Base-by-base conservation (phyloP, 2,113 vertebrate genomes). In the Buteo buteo region DNA sequence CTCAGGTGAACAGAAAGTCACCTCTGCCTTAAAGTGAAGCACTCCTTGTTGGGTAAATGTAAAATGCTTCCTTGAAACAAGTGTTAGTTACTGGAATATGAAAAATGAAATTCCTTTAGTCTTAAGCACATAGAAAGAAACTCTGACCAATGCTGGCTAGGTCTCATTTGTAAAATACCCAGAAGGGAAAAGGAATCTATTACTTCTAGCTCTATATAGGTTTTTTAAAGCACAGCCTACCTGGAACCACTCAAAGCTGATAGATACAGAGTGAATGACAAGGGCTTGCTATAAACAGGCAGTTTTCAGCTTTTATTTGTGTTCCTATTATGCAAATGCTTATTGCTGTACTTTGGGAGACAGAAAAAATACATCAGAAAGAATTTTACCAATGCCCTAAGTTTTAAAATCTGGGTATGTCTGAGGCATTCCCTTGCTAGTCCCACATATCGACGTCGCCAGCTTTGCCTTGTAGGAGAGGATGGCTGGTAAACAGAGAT, bases 371-470 rank as follows among this genome's bases (percentile, higher is more conserved):
- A 17, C 7, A 62, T 34, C 10, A 29, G 58, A 71, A 74, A 52
- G 4, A 73, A 73, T 61, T 85, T 84, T 22, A 9, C 36, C 7
- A 50, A 2, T 47, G 45, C 16, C 21, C 13, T 10, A 57, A 55
- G 6, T 40, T 84, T 54, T 50, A 78, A 81, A 52, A 40, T 69
- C 21, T 25, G 11, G 7, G 1, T 70, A 5, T 52, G 36, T 65
- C 19, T 29, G 50, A 38, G 44, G 59, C 11, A 7, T 72, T 64
- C 34, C 55, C 21, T 73, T n/a, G 25, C 29, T 65, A 14, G n/a
- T 62, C 16, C 14, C 64, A 20, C n/a, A 62, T 59, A 22, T 11
- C 0, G 6, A 32, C 1, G 0, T n/a, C 38, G 29, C 18, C 52
- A 32, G 26, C 19, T 73, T 49, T 82, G 40, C 45, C 57, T 74